Conservation (phyloP, 2,113 vertebrate species). For the Neotoma lepida region DNA sequence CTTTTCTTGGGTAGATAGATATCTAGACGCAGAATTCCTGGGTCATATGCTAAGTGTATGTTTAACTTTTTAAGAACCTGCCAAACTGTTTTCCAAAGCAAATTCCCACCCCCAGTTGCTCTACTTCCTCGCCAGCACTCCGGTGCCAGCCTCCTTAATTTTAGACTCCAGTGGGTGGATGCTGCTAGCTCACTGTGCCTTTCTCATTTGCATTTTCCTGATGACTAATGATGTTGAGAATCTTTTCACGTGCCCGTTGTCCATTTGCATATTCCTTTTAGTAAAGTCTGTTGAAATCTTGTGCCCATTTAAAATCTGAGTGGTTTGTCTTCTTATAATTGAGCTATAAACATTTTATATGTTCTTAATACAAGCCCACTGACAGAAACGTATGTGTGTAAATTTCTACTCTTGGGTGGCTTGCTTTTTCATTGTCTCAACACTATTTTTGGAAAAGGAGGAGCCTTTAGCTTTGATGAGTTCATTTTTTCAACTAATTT, state of each 20-base stretch:
- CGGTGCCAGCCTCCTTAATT: conserved; percentile 63
- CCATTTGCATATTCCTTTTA: conserved; percentile 57
- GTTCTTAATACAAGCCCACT: not conserved
- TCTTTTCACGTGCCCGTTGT: conserved; percentile 42
- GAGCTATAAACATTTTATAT: conserved; percentile 40
- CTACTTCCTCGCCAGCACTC: conserved; percentile 36
- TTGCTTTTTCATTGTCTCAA: not conserved
- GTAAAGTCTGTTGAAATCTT: conserved; percentile 37
- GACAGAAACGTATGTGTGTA: not conserved
- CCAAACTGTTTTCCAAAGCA: conserved; percentile 63
- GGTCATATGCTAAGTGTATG: conserved; percentile 63
- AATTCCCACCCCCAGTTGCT: conserved; percentile 39
- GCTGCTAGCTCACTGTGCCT: conserved; percentile 55
- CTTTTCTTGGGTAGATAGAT: conserved; percentile 46
- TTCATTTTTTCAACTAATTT: not conserved
- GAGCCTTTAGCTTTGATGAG: not conserved
- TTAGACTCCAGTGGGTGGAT: conserved; percentile 63
- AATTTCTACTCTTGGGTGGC: not conserved
- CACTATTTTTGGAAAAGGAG: not conserved
- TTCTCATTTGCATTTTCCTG: conserved; percentile 64
- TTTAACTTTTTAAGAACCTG: conserved; percentile 72
- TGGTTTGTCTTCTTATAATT: conserved; percentile 21
- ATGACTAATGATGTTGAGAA: conserved; percentile 65
- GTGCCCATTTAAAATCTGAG: not conserved
- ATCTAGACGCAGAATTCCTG: conserved; percentile 65